Conservation (phyloP, 2,888 invertebrate genomes). For the Arrhopalites spinosus region DNA sequence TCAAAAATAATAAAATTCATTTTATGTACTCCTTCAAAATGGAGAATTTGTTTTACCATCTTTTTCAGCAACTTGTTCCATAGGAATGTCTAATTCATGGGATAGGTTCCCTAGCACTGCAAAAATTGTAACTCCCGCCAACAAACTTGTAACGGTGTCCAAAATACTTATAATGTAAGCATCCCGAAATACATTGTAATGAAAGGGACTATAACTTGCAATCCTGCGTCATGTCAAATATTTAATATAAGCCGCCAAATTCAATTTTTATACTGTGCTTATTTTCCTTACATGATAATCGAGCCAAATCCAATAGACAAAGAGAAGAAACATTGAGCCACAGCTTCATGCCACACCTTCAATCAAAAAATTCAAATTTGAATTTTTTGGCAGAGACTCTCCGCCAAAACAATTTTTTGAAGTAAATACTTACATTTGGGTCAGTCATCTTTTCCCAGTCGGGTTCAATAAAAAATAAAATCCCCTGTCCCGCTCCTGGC, state of each 20-base stretch:
- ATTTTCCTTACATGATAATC: constrained; percentile 68
- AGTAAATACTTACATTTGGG: constrained; percentile 65
- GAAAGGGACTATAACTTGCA: constrained; percentile 27
- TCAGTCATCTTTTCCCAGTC: constrained; percentile 75
- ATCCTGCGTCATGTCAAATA: background rate
- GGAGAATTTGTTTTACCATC: constrained; percentile 68
- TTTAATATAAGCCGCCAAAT: too few species aligned
- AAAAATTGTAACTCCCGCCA: constrained; percentile 77
- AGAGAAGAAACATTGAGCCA: constrained; percentile 74
- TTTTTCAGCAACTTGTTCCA: constrained; percentile 69
- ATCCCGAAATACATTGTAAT: constrained; percentile 62
- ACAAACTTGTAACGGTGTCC: constrained; percentile 80
- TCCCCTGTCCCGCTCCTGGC: constrained; percentile 74
- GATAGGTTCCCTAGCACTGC: constrained; percentile 76
- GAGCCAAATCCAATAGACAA: constrained; percentile 69
- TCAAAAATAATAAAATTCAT: background rate
- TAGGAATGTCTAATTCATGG: constrained; percentile 62
- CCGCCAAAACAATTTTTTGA: background rate
- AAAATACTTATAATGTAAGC: constrained; percentile 76
- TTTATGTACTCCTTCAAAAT: background rate
- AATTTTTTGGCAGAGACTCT: too few species aligned
- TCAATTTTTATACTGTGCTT: too few species aligned
- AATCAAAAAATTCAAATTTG: too few species aligned
- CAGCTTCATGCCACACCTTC: too few species aligned
- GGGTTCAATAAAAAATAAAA: constrained; percentile 77